Evolutionary conservation across 2,888 invertebrate genomes (phyloP), one percentile per base, ranked within the genome.

Genomic region (Anticlea derivata): DNA sequence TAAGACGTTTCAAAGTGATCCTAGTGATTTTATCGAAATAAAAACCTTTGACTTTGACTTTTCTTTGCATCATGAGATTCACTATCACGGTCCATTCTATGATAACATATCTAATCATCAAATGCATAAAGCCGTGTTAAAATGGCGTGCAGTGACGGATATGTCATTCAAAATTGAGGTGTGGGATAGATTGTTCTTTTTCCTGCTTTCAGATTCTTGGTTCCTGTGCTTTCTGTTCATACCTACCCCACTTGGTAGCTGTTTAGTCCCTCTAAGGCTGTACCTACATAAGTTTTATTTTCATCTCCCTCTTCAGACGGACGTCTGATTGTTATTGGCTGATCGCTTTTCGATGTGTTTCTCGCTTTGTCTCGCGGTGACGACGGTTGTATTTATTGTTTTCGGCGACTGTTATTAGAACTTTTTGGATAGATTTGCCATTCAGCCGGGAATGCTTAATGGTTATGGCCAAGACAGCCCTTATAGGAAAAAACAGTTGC

Each of bases 341-440:
- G 37, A 54, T 45, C 45, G 41, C 33, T 22, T 46, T 46, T 11
- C 31, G 40, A 40, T 44, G 29, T 40, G 17, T 49, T 35, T 29
- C 31, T 34, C 12, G 24, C 31, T 35, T 38, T 39, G 48, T 44
- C 24, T 34, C 20, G 41, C 7, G 13, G 23, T 52, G 52, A 52
- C 53, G 39, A 53, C 29, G 48, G 53, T 53, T 44, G 13, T 48
- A 53, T 53, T 44, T 53, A 53, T 48, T 48, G 53, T 53, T 53
- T 48, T 48, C 43, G 34, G 30, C 26, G 12, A 48, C 39, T 44
- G 39, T 22, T 51, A 52, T 38, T 48, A 48, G 12, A 43, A 43
- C 29, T 47, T 52, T 43, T 33, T 47, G 34, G 31, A 44, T 44
- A 44, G 49, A 47, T 41, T 50, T 44, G 33, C 35, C 20, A 12